These are phyloP conservation scores for Rhinoptilus africanus DNA, from an alignment of 2,113 vertebrate genomes.

Conservation along the genomic window DNA sequence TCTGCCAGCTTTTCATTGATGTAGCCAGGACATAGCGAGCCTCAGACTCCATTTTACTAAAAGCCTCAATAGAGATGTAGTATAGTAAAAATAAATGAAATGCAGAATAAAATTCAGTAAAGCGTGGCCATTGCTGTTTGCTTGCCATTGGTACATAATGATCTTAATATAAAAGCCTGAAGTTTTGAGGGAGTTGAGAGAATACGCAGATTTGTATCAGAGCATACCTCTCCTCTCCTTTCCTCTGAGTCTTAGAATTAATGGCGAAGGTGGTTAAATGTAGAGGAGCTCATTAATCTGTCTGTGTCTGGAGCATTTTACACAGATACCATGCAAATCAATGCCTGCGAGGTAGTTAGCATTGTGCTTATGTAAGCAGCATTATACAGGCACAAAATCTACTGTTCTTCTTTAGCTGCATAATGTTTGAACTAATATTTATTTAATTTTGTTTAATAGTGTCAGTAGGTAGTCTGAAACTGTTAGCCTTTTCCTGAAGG, in stretches of 20 bases:
- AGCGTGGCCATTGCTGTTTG: background rate
- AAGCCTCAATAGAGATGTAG: background rate
- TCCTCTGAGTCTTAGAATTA: background rate
- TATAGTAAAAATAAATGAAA: background rate
- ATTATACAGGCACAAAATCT: background rate
- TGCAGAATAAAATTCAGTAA: background rate
- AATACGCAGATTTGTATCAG: background rate
- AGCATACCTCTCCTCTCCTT: background rate
- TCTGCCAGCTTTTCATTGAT: background rate
- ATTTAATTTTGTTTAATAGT: slow-evolving; percentile 27
- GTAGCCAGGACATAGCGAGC: background rate
- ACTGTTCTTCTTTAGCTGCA: background rate
- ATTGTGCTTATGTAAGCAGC: slow-evolving; percentile 41
- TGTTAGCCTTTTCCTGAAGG: background rate
- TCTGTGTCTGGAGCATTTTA: slow-evolving; percentile 52
- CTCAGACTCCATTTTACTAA: background rate
- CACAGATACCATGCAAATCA: slow-evolving; percentile 59
- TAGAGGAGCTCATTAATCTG: slow-evolving; percentile 53
- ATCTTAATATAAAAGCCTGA: background rate
- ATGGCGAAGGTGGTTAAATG: slow-evolving; percentile 26
- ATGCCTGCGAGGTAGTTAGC: slow-evolving; percentile 23
- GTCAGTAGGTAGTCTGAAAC: slow-evolving; percentile 21
- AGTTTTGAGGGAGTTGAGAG: background rate
- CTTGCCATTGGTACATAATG: background rate
- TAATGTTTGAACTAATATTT: background rate